Conservation (phyloP, 2,113 vertebrate genomes). For the Desmodus rotundus region DNA sequence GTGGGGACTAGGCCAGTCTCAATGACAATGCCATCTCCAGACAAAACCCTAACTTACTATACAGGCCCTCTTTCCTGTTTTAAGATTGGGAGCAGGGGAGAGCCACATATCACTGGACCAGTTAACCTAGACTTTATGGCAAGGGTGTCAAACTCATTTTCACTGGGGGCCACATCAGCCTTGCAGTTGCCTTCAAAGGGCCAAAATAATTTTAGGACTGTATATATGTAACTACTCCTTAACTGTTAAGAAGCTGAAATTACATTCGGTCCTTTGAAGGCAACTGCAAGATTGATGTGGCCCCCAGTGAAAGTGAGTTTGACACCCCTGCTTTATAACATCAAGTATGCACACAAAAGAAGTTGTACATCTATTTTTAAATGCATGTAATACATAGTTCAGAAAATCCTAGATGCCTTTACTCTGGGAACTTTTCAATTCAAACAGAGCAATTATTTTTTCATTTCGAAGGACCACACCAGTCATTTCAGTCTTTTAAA, state of each 20-base stretch:
- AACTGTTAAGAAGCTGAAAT: no score
- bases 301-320: no score
- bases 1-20: not conserved
- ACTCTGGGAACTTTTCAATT: not conserved
- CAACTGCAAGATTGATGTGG: no score
- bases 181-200: no score
- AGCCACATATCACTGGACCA: not conserved
- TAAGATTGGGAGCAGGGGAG: not conserved
- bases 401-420: slow-evolving; percentile 25
- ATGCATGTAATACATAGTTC: slow-evolving; percentile 13
- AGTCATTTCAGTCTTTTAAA: slow-evolving; percentile 32
- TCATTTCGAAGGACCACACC: not conserved
- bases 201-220: no score
- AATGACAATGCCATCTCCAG: not conserved
- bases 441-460: not conserved
- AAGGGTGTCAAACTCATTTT: not conserved
- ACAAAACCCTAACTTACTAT: not conserved
- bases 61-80: not conserved
- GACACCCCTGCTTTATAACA: not conserved
- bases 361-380: not conserved
- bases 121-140: not conserved
- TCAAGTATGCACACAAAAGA: not conserved
- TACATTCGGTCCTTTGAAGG: no score
- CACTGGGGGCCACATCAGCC: no score
- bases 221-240: no score